phyloP scores from a whole-genome alignment of 2,888 invertebrate genomes.

The Oxytorus armatus region DNA sequence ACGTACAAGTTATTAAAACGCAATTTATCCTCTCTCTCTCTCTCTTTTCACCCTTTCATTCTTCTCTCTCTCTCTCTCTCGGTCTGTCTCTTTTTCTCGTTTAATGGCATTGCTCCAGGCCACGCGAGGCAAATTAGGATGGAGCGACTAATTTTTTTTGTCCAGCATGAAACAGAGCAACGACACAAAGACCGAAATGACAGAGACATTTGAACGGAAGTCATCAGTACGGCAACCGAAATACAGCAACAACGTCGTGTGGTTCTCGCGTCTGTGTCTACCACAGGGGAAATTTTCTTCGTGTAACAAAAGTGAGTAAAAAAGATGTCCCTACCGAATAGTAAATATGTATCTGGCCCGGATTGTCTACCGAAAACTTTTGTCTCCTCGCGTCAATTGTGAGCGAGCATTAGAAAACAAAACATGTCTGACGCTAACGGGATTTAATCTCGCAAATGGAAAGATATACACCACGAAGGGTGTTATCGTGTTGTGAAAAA shows the following conservation, averaged over 20 bases:
- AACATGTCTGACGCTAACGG: background rate
- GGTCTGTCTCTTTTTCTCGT: background rate
- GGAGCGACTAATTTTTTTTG: background rate
- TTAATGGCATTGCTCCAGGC: background rate
- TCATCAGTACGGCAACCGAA: slow-evolving; percentile 22
- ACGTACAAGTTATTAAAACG: slow-evolving; percentile 41
- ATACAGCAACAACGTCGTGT: background rate
- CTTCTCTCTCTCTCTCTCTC: background rate
- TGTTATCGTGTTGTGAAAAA: slow-evolving; percentile 1
- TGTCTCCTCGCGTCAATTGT: background rate
- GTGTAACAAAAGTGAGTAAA: background rate
- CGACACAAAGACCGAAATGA: slow-evolving; percentile 20
- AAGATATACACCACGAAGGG: slow-evolving; percentile 18
- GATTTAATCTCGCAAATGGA: slow-evolving; percentile 43
- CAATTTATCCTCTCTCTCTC: slow-evolving; percentile 13
- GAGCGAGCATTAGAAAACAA: slow-evolving; percentile 24
- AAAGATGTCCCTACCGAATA: slow-evolving; percentile 4
- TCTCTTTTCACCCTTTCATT: background rate
- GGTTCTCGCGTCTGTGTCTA: slow-evolving; percentile 4
- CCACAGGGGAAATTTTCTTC: slow-evolving; percentile 33
- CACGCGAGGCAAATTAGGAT: slow-evolving; percentile 5
- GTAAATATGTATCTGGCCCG: background rate
- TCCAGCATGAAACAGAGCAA: background rate
- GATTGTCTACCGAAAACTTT: slow-evolving; percentile 14
- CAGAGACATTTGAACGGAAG: slow-evolving; percentile 20